Conservation (phyloP, 2,797 vertebrate genomes). For the Trachurus trachurus region DNA sequence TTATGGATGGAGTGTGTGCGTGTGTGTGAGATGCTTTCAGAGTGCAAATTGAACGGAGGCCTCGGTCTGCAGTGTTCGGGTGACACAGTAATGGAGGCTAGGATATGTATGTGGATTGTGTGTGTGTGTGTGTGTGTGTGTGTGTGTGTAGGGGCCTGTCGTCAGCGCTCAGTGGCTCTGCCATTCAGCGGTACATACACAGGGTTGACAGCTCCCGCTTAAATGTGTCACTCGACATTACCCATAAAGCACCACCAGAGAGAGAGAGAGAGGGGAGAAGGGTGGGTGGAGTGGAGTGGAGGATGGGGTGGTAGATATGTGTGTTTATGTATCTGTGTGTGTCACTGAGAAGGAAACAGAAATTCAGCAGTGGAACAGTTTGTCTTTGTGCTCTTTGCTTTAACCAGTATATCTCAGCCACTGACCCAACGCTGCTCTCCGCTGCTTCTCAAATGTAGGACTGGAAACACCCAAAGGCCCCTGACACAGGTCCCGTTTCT, state of each 20-base stretch:
- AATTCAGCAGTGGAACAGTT: slow-evolving; percentile 12
- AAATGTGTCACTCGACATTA: slow-evolving; percentile 86
- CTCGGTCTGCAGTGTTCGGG: slow-evolving; percentile 38
- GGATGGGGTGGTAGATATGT: slow-evolving; percentile 21
- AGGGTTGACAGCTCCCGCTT: slow-evolving; percentile 82
- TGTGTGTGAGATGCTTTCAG: slow-evolving; percentile 33
- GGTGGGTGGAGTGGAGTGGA: slow-evolving; percentile 13
- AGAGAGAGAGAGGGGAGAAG: slow-evolving; percentile 38
- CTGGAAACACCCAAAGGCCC: slow-evolving; percentile 9
- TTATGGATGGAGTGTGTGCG: slow-evolving; percentile 24
- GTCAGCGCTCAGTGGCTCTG: slow-evolving; percentile 66
- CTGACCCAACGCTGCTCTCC: slow-evolving; percentile 23
- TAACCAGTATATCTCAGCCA: slow-evolving; percentile 25
- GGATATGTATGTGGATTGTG: slow-evolving; percentile 50
- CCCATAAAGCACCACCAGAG: slow-evolving; percentile 71
- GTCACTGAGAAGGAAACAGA: slow-evolving; percentile 32
- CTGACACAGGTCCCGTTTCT: slow-evolving; percentile 3
- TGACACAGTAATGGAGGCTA: slow-evolving; percentile 60
- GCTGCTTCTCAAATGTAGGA: slow-evolving; percentile 19
- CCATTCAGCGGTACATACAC: slow-evolving; percentile 78
- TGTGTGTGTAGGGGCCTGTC: slow-evolving; percentile 57
- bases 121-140: slow-evolving; percentile 46
- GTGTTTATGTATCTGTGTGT: slow-evolving; percentile 6
- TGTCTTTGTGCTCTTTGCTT: slow-evolving; percentile 5
- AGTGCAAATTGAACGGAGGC: slow-evolving; percentile 55